A percentile compares a stretch with the other conserved stretches of the same genome.
Conservation (phyloP, 1,140 invertebrate genomes). For the Doryteuthis pealeii region DNA sequence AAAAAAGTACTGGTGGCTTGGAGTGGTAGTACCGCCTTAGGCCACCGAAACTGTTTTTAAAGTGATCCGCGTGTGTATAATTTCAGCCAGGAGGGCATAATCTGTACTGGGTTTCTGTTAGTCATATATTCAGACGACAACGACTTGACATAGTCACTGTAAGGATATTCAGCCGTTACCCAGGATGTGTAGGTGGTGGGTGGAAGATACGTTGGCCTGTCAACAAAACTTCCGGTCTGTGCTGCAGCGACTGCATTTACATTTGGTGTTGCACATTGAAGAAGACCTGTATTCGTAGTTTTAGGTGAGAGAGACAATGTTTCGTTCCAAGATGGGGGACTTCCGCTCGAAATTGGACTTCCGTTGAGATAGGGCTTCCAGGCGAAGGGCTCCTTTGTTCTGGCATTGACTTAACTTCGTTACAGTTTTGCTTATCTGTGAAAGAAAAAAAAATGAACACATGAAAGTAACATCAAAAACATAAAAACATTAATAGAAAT, state of each 20-base stretch:
- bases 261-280: no score
- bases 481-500: no score
- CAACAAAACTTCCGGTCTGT: not conserved
- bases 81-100: slow-evolving; percentile 1
- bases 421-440: no score
- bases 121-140: not conserved
- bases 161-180: not conserved
- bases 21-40: no score
- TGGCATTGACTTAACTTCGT: not conserved
- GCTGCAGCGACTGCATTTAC: not conserved
- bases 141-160: not conserved
- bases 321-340: not conserved
- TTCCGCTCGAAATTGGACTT: not conserved
- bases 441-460: no score
- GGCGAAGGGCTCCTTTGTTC: not conserved
- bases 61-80: not conserved
- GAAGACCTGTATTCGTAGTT: no score
- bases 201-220: not conserved
- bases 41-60: no score
- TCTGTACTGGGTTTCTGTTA: not conserved
- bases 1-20: no score
- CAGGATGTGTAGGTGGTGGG: not conserved
- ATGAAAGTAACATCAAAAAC: no score
- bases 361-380: not conserved
- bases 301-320: not conserved